Evolutionary conservation across 2,797 vertebrate genomes (phyloP).

Genomic region (Urosaurus nigricauda): DNA sequence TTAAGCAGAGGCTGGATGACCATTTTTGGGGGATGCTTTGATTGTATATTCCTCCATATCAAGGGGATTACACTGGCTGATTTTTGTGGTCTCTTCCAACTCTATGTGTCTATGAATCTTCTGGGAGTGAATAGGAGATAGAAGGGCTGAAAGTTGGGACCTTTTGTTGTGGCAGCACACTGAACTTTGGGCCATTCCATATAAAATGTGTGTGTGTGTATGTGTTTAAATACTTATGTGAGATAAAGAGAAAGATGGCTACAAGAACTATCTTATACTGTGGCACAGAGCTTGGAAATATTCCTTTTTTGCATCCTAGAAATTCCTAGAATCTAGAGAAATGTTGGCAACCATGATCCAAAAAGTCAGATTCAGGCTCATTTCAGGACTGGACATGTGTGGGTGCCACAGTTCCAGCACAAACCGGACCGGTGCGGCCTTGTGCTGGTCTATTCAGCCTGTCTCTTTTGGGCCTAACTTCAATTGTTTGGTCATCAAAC

Average conservation of each 20-base stretch:
- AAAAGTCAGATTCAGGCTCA: neutral
- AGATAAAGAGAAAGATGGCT: neutral
- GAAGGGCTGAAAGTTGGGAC: neutral
- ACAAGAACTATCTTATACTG: neutral
- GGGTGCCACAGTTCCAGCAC: too few species aligned
- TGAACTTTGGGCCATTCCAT: neutral
- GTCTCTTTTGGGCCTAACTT: too few species aligned
- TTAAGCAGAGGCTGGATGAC: too few species aligned
- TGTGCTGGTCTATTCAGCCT: too few species aligned
- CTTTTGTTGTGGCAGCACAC: neutral
- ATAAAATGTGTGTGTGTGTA: neutral
- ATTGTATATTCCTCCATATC: too few species aligned
- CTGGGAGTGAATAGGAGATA: neutral
- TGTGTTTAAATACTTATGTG: neutral
- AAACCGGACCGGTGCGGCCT: too few species aligned
- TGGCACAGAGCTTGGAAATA: neutral
- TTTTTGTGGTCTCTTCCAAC: too few species aligned
- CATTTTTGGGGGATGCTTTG: too few species aligned
- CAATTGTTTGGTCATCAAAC: neutral
- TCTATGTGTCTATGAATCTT: neutral
- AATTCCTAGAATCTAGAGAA: too few species aligned
- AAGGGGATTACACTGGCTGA: too few species aligned
- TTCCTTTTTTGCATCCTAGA: too few species aligned
- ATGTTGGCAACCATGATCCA: neutral
- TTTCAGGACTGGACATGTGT: too few species aligned